These are phyloP conservation scores for Drosophila bocqueti DNA, from an alignment of 1,140 invertebrate genomes.

Conservation along the genomic window DNA sequence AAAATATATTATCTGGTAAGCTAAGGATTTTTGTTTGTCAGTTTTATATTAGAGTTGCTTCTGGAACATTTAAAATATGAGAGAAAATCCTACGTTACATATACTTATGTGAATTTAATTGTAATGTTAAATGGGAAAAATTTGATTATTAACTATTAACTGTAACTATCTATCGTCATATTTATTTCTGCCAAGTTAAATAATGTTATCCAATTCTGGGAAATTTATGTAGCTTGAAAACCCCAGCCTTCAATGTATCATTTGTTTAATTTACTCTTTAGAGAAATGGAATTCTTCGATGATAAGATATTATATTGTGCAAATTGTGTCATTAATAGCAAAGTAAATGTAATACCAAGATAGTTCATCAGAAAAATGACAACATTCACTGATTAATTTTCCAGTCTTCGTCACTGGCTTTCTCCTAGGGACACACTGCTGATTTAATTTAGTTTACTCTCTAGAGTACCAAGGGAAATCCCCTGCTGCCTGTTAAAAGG, in stretches of 20 bases:
- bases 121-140: background rate
- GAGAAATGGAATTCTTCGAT: background rate
- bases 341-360: slow-evolving; percentile 7
- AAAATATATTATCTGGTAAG: slow-evolving; percentile 1
- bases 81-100: background rate
- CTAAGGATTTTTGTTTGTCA: background rate
- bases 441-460: slow-evolving; percentile 31
- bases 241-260: background rate
- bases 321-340: slow-evolving; percentile 6
- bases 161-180: no score
- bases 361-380: background rate
- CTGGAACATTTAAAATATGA: background rate
- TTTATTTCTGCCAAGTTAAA: background rate
- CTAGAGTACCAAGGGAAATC: background rate
- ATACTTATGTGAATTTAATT: background rate
- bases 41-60: background rate
- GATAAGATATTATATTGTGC: slow-evolving; percentile 20
- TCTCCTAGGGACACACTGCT: slow-evolving; percentile 5
- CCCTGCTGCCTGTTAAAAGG: slow-evolving; percentile 20
- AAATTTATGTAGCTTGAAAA: background rate
- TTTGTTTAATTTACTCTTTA: slow-evolving; percentile 7
- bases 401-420: slow-evolving; percentile 3
- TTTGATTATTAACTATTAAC: background rate
- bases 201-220: slow-evolving; percentile 2
- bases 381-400: slow-evolving; percentile 22